These are phyloP conservation scores for Acinonyx jubatus DNA, from an alignment of 2,113 vertebrate genomes.

Conservation along the genomic window DNA sequence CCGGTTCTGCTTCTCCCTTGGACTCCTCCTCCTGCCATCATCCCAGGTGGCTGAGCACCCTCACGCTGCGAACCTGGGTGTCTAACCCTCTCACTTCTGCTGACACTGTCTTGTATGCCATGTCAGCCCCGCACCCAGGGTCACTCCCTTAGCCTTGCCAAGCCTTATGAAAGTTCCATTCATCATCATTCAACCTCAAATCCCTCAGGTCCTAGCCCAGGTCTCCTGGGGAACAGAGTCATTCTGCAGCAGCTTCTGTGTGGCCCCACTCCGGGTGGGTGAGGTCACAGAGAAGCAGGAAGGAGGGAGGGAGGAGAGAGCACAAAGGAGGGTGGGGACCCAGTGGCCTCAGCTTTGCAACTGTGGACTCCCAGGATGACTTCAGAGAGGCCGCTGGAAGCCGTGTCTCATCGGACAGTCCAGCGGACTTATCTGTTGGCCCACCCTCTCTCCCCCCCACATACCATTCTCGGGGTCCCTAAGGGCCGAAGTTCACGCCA, in stretches of 20 bases:
- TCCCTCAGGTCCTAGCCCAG: fast-evolving
- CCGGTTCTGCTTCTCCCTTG: not conserved
- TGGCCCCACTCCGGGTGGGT: too few species aligned
- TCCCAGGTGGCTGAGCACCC: not conserved
- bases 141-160: not conserved
- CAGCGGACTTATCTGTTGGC: not conserved
- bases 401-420: not conserved
- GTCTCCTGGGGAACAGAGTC: not conserved
- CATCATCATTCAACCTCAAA: not conserved
- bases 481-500: too few species aligned
- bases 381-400: not conserved
- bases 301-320: not conserved
- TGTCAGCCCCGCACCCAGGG: too few species aligned
- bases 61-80: not conserved
- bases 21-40: not conserved
- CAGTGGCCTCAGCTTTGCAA: not conserved
- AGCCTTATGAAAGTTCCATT: not conserved
- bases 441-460: not conserved
- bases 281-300: not conserved
- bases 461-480: not conserved
- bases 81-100: not conserved
- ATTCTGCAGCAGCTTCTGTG: not conserved
- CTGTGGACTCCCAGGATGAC: not conserved
- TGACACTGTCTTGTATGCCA: not conserved
- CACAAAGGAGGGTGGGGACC: not conserved